These are phyloP conservation scores for Lineus longissimus DNA, from an alignment of 1,140 invertebrate species.

Conservation along the genomic window DNA sequence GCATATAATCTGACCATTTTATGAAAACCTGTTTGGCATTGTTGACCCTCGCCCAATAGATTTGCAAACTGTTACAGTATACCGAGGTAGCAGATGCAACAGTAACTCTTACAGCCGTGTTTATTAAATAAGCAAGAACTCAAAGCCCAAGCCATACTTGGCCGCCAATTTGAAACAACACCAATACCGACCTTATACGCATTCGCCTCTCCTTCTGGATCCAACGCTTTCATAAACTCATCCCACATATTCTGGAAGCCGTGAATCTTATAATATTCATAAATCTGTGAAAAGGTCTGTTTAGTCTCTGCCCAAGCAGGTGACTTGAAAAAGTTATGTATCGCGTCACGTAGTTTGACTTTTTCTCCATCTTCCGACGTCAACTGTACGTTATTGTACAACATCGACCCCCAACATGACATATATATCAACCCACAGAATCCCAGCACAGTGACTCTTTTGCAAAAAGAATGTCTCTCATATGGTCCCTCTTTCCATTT, in stretches of 20 bases:
- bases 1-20: neutral
- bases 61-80: too few species aligned
- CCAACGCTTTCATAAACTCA: constrained; percentile 75
- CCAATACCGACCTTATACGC: constrained; percentile 69
- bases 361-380: constrained; percentile 82
- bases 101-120: too few species aligned
- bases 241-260: constrained; percentile 79
- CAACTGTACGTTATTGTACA: constrained; percentile 87
- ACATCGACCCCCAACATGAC: constrained; percentile 69
- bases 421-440: constrained; percentile 67
- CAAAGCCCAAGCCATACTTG: neutral
- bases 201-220: constrained; percentile 84
- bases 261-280: constrained; percentile 69
- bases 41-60: too few species aligned
- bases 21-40: too few species aligned
- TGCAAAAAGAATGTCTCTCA: constrained; percentile 55
- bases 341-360: constrained; percentile 74
- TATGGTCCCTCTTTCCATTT: constrained; percentile 50
- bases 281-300: constrained; percentile 70
- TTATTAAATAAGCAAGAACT: too few species aligned
- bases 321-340: constrained; percentile 85
- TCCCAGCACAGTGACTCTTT: constrained; percentile 55
- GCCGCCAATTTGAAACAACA: neutral
- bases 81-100: too few species aligned
- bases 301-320: constrained; percentile 73